Conservation (phyloP, 2,113 vertebrate genomes). For the Nibea coibor region DNA sequence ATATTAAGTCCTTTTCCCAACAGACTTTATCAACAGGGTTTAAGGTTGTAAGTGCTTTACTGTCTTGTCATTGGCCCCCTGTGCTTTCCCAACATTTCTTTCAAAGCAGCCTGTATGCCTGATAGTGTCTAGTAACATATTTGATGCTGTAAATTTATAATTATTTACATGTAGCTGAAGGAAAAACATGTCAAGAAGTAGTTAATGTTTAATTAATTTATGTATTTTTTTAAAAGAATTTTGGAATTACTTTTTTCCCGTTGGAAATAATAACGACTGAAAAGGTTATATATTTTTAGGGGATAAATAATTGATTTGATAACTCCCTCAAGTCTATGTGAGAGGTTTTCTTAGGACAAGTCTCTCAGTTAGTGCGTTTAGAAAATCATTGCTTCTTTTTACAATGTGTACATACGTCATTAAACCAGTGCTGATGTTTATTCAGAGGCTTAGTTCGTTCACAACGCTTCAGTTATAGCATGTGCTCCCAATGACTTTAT, state of each 20-base stretch:
- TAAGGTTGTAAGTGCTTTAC: slow-evolving; percentile 37
- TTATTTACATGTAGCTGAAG: slow-evolving; percentile 52
- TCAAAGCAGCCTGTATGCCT: slow-evolving; percentile 66
- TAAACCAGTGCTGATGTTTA: slow-evolving; percentile 89
- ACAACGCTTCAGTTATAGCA: slow-evolving; percentile 68
- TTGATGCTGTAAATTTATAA: slow-evolving; percentile 65
- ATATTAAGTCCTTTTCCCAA: slow-evolving; percentile 73
- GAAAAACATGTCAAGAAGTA: slow-evolving; percentile 84
- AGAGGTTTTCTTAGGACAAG: slow-evolving; percentile 15
- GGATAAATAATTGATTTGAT: too few species aligned
- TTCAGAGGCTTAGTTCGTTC: slow-evolving; percentile 85
- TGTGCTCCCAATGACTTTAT: slow-evolving; percentile 88
- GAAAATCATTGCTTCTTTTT: slow-evolving; percentile 84
- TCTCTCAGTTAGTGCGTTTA: slow-evolving; percentile 55
- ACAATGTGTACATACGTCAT: slow-evolving; percentile 87
- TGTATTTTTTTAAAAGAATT: slow-evolving; percentile 10
- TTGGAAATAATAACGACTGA: not conserved
- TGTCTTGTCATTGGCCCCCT: slow-evolving; percentile 41
- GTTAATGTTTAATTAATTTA: not conserved
- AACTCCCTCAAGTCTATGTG: not conserved
- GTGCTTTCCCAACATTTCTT: slow-evolving; percentile 29
- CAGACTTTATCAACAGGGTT: slow-evolving; percentile 48
- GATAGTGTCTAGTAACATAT: slow-evolving; percentile 85
- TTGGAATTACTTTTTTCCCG: not conserved
- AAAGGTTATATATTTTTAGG: not conserved